Percentiles rank a stretch among this genome's conserved stretches.
Evolutionary conservation across 1,140 invertebrate species (phyloP).

Genomic region (Drosophila eugracilis): DNA sequence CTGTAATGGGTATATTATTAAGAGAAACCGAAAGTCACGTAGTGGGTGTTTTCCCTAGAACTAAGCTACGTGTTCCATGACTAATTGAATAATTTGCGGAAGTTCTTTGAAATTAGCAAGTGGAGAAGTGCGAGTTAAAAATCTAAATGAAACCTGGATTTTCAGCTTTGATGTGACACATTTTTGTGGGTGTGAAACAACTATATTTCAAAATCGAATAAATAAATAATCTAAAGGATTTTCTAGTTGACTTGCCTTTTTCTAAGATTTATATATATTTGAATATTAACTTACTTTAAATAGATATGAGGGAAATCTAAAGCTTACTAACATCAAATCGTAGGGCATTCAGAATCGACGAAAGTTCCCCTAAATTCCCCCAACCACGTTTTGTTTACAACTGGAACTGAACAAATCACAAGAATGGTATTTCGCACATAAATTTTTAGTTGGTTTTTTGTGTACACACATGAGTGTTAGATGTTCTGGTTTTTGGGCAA

Average conservation of each 20-base stretch:
- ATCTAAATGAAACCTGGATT: slow-evolving; percentile 1
- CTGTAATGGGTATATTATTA: slow-evolving; percentile 5
- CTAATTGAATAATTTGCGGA: slow-evolving; percentile 39
- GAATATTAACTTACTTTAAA: neutral
- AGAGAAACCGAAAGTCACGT: slow-evolving; percentile 27
- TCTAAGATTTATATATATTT: neutral
- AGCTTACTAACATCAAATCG: neutral
- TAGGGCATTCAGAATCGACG: neutral
- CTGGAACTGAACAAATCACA: slow-evolving; percentile 11
- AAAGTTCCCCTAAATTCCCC: neutral
- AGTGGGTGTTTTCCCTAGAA: slow-evolving; percentile 21
- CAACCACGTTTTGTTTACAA: slow-evolving; percentile 13
- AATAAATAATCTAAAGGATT: neutral
- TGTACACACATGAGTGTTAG: slow-evolving; percentile 9
- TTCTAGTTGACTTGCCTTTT: neutral
- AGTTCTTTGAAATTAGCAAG: slow-evolving; percentile 25
- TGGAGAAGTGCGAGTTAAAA: slow-evolving; percentile 3
- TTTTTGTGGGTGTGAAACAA: neutral
- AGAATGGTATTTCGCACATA: slow-evolving; percentile 45
- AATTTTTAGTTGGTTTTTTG: slow-evolving; percentile 22
- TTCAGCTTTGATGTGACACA: neutral
- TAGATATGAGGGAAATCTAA: neutral
- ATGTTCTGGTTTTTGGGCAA: slow-evolving; percentile 38
- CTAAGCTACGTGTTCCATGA: slow-evolving; percentile 30
- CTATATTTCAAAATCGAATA: neutral